Percentiles rank a stretch among this genome's conserved stretches.
phyloP scores from a whole-genome alignment of 1,140 invertebrate species.

The Drosophila pandora region DNA sequence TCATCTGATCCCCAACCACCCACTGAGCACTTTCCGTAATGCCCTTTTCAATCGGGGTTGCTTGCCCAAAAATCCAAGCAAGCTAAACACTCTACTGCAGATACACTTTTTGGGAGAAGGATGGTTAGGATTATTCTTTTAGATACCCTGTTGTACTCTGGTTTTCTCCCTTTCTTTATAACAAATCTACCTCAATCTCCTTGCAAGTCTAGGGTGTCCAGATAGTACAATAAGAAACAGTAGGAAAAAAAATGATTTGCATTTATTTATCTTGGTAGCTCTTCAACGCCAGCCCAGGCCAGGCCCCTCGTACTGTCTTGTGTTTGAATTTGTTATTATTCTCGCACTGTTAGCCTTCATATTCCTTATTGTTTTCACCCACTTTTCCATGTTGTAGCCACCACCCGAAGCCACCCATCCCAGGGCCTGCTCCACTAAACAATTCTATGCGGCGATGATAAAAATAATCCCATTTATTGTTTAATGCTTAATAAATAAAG shows the following conservation, averaged over 20 bases:
- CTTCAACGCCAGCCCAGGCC: slow-evolving; percentile 6
- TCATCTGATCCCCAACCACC: background rate
- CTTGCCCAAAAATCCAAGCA: slow-evolving; percentile 17
- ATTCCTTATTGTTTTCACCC: slow-evolving; percentile 29
- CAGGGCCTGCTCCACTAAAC: slow-evolving; percentile 28
- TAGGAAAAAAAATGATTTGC: slow-evolving; percentile 67
- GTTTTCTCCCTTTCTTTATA: too few species aligned
- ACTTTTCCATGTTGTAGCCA: background rate
- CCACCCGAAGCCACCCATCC: background rate
- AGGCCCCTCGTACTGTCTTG: background rate
- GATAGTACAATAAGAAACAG: slow-evolving; percentile 27
- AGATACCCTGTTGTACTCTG: slow-evolving; percentile 1
- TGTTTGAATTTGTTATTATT: slow-evolving; percentile 48
- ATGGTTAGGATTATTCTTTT: background rate
- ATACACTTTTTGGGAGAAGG: slow-evolving; percentile 4
- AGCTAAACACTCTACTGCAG: slow-evolving; percentile 36
- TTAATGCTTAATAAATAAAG: slow-evolving; percentile 83
- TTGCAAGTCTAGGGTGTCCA: slow-evolving; percentile 1
- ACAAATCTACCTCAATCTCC: background rate
- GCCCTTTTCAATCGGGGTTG: slow-evolving; percentile 37
- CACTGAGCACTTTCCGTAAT: slow-evolving; percentile 32
- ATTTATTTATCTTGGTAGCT: slow-evolving; percentile 70
- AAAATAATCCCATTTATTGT: slow-evolving; percentile 82
- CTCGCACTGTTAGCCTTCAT: slow-evolving; percentile 11
- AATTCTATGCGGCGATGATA: slow-evolving; percentile 61